A percentile compares a stretch with the other conserved stretches of the same genome.
These are phyloP conservation scores for Rhinopomastus cyanomelas DNA, from an alignment of 2,113 vertebrate genomes.

Conservation along the genomic window DNA sequence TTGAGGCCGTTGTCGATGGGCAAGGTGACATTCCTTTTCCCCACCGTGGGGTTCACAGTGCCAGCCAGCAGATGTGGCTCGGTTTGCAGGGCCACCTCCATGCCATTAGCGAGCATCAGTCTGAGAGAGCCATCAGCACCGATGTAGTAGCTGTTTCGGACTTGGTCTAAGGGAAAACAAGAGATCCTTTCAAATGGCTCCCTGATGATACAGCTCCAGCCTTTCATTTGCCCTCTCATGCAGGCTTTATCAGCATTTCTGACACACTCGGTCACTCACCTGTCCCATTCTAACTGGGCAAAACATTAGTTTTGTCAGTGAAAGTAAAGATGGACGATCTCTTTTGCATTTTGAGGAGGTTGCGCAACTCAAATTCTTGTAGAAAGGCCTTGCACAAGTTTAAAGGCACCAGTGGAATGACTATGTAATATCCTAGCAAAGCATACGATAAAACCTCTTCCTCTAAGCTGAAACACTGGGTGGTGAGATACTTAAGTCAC, in stretches of 20 bases:
- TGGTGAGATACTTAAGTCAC: not conserved
- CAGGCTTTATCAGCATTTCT: not conserved
- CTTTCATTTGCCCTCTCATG: not conserved
- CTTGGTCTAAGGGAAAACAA: conserved; percentile 84
- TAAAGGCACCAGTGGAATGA: not conserved
- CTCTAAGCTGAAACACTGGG: not conserved
- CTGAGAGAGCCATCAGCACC: conserved; percentile 92
- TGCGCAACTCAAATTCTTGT: not conserved
- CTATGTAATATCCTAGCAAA: not conserved
- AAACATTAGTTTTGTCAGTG: not conserved
- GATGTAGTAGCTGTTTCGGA: conserved; percentile 96
- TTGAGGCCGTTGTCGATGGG: conserved; percentile 97
- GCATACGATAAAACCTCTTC: not conserved
- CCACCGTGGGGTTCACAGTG: conserved; percentile 94
- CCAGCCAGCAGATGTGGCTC: conserved; percentile 95
- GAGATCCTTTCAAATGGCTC: not conserved
- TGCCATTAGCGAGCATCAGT: conserved; percentile 92
- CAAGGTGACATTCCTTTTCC: conserved; percentile 94
- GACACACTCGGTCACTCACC: not conserved
- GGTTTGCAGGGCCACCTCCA: conserved; percentile 95
- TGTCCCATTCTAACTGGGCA: fast-evolving
- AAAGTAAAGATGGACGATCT: not conserved
- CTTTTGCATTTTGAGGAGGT: not conserved
- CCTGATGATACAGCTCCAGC: not conserved
- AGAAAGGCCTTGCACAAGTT: not conserved